These are phyloP conservation scores for Magallana angulata DNA, from an alignment of 1,140 invertebrate species.

Conservation along the genomic window DNA sequence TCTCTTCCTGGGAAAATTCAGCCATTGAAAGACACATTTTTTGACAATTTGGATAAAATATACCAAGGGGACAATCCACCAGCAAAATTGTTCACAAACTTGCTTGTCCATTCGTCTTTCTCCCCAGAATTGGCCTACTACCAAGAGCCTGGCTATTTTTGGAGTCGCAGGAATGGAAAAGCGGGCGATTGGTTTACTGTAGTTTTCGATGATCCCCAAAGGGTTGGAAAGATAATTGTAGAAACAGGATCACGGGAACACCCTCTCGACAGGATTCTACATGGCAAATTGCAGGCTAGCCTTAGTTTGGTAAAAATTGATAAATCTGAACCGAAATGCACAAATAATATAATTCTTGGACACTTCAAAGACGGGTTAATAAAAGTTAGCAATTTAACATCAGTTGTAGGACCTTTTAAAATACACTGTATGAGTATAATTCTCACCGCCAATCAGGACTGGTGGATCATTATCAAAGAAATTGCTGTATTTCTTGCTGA, in stretches of 20 bases:
- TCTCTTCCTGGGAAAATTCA: conserved; percentile 93
- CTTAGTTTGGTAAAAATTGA: conserved; percentile 48
- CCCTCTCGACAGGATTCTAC: conserved; percentile 59
- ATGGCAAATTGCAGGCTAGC: conserved; percentile 60
- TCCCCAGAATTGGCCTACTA: conserved; percentile 60
- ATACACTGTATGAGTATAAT: conserved; percentile 63
- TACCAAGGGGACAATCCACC: conserved; percentile 68
- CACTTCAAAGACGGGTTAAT: conserved; percentile 62
- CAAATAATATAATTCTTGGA: conserved; percentile 61
- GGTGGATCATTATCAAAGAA: conserved; percentile 68
- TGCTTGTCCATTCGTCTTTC: conserved; percentile 59
- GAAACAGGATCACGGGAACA: conserved; percentile 64
- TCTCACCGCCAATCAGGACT: conserved; percentile 56
- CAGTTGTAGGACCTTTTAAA: conserved; percentile 54
- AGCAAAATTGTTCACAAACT: conserved; percentile 61
- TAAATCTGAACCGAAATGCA: conserved; percentile 57
- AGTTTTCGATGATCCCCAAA: conserved; percentile 65
- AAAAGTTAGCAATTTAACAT: conserved; percentile 50
- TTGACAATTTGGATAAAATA: conserved; percentile 61
- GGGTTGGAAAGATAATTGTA: conserved; percentile 60
- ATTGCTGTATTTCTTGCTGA: conserved; percentile 64
- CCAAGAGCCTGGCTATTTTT: conserved; percentile 63
- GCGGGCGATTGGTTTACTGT: conserved; percentile 60
- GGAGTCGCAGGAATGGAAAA: conserved; percentile 59
- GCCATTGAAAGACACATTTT: conserved; percentile 87